Evolutionary conservation across 2,113 vertebrate species (phyloP).

Genomic region (Melanerpes formicivorus): DNA sequence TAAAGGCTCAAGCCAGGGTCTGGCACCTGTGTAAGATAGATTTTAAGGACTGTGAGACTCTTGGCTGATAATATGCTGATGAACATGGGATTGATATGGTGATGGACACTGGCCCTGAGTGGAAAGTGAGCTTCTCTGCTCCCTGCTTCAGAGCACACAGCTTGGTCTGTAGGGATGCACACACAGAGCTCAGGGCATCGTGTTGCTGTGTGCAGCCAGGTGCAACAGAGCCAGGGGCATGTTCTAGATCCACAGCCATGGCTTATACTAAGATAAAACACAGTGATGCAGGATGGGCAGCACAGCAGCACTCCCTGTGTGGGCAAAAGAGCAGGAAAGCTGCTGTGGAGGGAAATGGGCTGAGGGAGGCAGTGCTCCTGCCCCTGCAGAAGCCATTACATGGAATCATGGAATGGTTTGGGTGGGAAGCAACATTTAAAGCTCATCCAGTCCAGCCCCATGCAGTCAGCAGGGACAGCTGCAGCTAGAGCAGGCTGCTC

Average conservation of each 20-base stretch:
- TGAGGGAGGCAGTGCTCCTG: no score
- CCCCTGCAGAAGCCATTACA: neutral
- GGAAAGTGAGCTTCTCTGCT: neutral
- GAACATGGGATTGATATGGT: neutral
- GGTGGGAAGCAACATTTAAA: no score
- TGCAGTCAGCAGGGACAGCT: no score
- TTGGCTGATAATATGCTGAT: neutral
- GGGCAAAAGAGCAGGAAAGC: neutral
- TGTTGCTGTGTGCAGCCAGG: neutral
- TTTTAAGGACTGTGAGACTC: neutral
- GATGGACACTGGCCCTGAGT: neutral
- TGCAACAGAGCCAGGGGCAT: accelerated
- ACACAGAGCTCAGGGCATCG: neutral
- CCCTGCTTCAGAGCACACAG: no score
- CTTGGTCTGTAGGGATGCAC: accelerated
- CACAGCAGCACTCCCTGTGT: accelerated
- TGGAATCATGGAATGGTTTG: no score
- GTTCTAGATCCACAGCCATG: accelerated
- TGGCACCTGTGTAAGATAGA: accelerated
- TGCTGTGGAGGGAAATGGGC: accelerated
- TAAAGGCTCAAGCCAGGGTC: accelerated
- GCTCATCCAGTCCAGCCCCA: no score
- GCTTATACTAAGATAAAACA: accelerated
- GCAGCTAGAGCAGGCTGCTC: no score
- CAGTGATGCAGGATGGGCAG: accelerated